Evolutionary conservation across 2,888 invertebrate genomes (phyloP), one percentile per base, ranked within the genome.

Genomic region (Onthophagus sagittarius): DNA sequence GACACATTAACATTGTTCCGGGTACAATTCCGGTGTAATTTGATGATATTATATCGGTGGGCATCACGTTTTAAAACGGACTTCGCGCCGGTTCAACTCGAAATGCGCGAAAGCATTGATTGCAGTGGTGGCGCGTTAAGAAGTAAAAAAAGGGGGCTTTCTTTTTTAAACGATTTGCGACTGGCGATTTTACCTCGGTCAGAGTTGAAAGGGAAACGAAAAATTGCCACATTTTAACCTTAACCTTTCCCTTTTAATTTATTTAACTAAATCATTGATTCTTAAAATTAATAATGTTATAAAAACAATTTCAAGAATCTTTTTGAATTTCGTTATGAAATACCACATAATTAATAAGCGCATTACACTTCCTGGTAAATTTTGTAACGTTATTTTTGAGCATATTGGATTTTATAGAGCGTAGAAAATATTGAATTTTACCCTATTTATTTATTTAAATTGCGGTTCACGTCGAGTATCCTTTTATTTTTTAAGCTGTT

Each of bases 1-100:
- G 71, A 70, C 78, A 78, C 72, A 76, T 76, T 65, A 77, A 72
- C 53, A 77, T 69, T 69, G 72, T 39, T 11, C 72, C 32, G 65
- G 39, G 63, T 14, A 33, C 23, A 23, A 23, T 23, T 23, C 23
- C 67, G 15, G 72, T 67, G 63, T 63, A 63, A 23, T 67, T 31
- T 5, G 15, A 15, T n/a, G 67, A 23, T 13, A 67, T 13, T 23
- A 23, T 2, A 23, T 23, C 23, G 23, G 23, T 23, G 39, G 39
- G 6, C 39, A 53, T 53, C 6, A 9, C 39, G 39, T 9, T 9
- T 11, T 1, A 9, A 11, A 53, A 53, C 39, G 39, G 39, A 53
- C 39, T 53, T 53, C 39, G 39, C 39, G 39, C 39, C 39, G 39
- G 11, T 9, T 11, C 1, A 11, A 53, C 39, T 53, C 39, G 39